phyloP scores from a whole-genome alignment of 2,113 vertebrate genomes.

The Leucopternis melanops region DNA sequence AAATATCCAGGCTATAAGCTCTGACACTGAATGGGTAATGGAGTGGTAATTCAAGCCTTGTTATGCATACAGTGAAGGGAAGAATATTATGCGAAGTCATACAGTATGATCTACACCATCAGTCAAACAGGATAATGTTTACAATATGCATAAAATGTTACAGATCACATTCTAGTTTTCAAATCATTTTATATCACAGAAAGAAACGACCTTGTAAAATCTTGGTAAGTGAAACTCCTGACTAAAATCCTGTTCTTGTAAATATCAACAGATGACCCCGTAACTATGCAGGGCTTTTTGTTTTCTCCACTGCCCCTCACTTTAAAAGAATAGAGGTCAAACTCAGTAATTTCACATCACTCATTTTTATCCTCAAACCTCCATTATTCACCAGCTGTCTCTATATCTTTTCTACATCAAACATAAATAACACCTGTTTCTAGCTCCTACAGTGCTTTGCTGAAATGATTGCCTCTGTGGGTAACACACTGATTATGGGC shows the following conservation, averaged over 20 bases:
- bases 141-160: neutral
- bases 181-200: neutral
- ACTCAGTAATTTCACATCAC: neutral
- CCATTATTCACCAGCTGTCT: neutral
- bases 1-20: neutral
- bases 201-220: neutral
- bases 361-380: neutral
- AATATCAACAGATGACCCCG: neutral
- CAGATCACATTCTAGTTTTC: neutral
- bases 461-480: neutral
- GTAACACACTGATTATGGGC: neutral
- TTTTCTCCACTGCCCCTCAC: neutral
- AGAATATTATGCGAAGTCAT: neutral
- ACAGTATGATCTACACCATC: neutral
- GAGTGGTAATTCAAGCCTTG: neutral
- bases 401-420: neutral
- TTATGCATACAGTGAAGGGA: neutral
- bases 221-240: neutral
- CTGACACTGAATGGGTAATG: neutral
- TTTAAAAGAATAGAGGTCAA: neutral
- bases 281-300: neutral
- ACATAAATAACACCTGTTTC: neutral
- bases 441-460: neutral
- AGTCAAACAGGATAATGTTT: neutral
- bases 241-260: neutral